Evolutionary conservation across 2,113 vertebrate species (phyloP), one percentile per base, ranked within the genome.

Genomic region (Eudyptes chrysolophus): DNA sequence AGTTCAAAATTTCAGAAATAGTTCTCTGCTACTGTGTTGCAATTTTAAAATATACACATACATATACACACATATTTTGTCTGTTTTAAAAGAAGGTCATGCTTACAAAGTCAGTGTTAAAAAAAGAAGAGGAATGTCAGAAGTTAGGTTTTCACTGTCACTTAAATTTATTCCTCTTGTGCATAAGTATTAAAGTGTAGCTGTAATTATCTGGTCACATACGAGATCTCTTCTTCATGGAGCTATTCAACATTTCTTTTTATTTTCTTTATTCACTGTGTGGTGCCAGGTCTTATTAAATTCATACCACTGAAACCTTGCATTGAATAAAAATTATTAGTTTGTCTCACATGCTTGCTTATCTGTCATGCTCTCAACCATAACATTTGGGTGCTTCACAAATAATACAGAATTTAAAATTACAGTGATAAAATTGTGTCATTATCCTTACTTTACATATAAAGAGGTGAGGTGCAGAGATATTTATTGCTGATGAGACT

Each of bases 251-350:
- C 46, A 62, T 92, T 96, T 94, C 74, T 87, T 96, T 95, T 89
- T 72, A 70, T 95, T 70, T 62, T 90, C 40, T 80, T 94, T 92
- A 83, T 96, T 96, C 54, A 70, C 46, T 94, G 16, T 84, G 38
- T 93, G 40, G n/a, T 84, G 54, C 87, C 51, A 80, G 62, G 62
- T 94, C 89, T 95, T 94, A 88, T 74, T 97, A 90, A 94, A 96
- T 88, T 91, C 70, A 64, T 77, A 81, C n/a, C n/a, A 86, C 30
- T 91, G 74, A 96, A 97, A 77, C 13, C 40, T 92, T 85, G 58
- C n/a, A 92, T 92, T 92, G 87, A 96, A 94, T 85, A 81, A 87
- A 90, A 94, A 95, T 54, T 86, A 94, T 77, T 93, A 87, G 80
- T 96, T 95, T 95, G 88, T 93, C 75, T 97, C 74, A 76, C 36